A percentile compares a stretch with the other conserved stretches of the same genome.
These are phyloP conservation scores for Drosophila saltans DNA, from an alignment of 1,140 invertebrate genomes.

Conservation along the genomic window DNA sequence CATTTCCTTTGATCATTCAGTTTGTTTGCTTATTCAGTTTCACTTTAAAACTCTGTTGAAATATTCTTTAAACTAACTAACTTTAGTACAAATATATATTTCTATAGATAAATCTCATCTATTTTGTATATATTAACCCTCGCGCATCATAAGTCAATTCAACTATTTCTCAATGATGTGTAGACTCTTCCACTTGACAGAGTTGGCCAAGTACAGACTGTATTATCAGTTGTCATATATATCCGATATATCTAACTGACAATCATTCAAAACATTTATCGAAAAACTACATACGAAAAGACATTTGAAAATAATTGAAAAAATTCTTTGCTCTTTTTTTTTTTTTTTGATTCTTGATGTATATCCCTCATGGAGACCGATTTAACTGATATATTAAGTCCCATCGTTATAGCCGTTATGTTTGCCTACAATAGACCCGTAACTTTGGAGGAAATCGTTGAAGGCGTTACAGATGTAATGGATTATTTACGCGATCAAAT, in stretches of 20 bases:
- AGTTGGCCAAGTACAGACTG: constrained; percentile 8
- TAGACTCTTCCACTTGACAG: neutral
- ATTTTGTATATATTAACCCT: neutral
- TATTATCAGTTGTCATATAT: constrained; percentile 10
- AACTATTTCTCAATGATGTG: neutral
- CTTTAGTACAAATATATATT: no score
- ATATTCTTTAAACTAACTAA: no score
- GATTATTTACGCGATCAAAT: constrained; percentile 32
- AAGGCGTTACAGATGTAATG: constrained; percentile 42
- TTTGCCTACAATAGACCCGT: constrained; percentile 55
- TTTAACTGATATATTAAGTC: constrained; percentile 46
- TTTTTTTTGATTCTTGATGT: neutral
- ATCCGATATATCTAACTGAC: neutral
- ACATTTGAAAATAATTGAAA: constrained; percentile 1
- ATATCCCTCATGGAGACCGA: constrained; percentile 45
- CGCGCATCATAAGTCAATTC: neutral
- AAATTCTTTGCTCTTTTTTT: neutral
- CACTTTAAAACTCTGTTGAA: no score
- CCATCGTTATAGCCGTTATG: constrained; percentile 63
- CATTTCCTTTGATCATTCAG: neutral
- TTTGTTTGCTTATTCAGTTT: no score
- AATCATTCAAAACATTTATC: neutral
- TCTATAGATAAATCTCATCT: no score
- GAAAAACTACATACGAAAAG: neutral
- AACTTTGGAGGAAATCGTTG: constrained; percentile 56